phyloP scores from a whole-genome alignment of 2,888 invertebrate species.

The Griposia aprilina region DNA sequence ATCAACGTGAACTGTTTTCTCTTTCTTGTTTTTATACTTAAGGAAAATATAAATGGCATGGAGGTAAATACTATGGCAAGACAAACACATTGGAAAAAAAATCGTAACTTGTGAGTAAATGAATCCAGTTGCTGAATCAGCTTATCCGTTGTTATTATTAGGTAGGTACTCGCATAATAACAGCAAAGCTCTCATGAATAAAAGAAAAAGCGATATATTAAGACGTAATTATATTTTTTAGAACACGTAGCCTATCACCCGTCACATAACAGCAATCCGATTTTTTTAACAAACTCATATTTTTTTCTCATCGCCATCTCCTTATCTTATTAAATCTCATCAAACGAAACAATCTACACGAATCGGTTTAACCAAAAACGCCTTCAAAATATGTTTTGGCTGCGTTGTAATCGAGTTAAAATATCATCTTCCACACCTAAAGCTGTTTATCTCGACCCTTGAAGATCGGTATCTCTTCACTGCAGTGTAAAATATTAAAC shows the following conservation, averaged over 20 bases:
- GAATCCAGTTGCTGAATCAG: background rate
- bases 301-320: slow-evolving; percentile 28
- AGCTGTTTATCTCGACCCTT: slow-evolving; percentile 60
- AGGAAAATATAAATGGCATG: background rate
- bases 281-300: slow-evolving; percentile 5
- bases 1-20: background rate
- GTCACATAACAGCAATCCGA: background rate
- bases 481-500: slow-evolving; percentile 71
- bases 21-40: background rate
- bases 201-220: background rate
- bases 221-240: background rate
- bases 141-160: background rate
- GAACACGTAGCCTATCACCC: background rate
- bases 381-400: slow-evolving; percentile 58
- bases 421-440: slow-evolving; percentile 57
- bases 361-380: slow-evolving; percentile 59
- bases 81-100: background rate
- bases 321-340: slow-evolving; percentile 62
- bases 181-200: background rate
- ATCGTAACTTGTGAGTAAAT: background rate
- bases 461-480: slow-evolving; percentile 61
- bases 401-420: slow-evolving; percentile 58
- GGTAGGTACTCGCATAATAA: background rate
- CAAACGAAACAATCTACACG: slow-evolving; percentile 53
- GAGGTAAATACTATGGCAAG: background rate